A percentile compares a stretch with the other conserved stretches of the same genome.
Conservation (phyloP, 1,140 invertebrate species). For the Chironomus tepperi region DNA sequence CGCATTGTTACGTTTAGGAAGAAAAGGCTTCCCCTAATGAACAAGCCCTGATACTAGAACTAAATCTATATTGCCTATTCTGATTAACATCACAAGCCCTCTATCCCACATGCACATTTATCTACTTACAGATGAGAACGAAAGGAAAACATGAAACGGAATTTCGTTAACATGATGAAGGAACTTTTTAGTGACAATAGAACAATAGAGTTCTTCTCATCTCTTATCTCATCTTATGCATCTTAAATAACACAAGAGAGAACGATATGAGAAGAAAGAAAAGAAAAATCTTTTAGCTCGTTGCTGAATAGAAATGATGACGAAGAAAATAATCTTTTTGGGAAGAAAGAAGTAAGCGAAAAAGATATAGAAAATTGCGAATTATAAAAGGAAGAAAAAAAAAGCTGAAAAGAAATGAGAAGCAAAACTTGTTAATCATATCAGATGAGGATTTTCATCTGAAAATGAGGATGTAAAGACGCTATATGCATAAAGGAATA, state of each 20-base stretch:
- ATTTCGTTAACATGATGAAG: slow-evolving; percentile 1
- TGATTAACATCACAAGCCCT: no score
- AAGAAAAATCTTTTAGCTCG: not conserved
- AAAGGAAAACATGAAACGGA: not conserved
- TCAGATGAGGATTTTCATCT: not conserved
- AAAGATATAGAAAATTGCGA: not conserved
- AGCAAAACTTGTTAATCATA: slow-evolving; percentile 11
- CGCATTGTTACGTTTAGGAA: no score
- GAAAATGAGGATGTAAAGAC: not conserved
- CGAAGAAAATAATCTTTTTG: not conserved
- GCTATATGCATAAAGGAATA: not conserved
- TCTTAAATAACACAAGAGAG: not conserved
- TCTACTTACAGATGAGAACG: no score
- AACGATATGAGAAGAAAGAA: not conserved
- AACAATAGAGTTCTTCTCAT: slow-evolving; percentile 13
- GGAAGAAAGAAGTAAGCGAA: not conserved
- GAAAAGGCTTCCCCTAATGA: no score
- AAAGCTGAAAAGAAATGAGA: not conserved
- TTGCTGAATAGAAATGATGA: slow-evolving; percentile 9
- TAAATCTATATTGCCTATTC: no score
- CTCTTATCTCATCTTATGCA: slow-evolving; percentile 4
- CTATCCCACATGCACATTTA: no score
- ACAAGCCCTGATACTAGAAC: no score
- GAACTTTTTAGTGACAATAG: slow-evolving; percentile 7
- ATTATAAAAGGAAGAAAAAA: not conserved